These are phyloP conservation scores for Furcula furcula DNA, from an alignment of 2,888 invertebrate genomes.

Conservation along the genomic window DNA sequence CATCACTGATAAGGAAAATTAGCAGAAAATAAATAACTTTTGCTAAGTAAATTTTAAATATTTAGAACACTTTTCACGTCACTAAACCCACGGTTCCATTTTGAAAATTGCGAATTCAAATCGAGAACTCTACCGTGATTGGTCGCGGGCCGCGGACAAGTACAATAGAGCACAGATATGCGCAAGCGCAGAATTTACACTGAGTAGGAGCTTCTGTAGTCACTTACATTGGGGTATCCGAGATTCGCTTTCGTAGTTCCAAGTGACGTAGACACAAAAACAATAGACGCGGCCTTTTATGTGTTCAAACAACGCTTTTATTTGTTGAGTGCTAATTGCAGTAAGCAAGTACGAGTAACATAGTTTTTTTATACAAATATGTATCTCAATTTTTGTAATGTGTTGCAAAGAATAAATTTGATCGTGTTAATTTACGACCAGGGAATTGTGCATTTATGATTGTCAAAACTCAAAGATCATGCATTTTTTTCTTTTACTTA, in stretches of 20 bases:
- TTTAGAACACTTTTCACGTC: not conserved
- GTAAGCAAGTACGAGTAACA: too few species aligned
- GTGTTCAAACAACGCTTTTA: constrained; percentile 26
- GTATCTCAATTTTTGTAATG: too few species aligned
- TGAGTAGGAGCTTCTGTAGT: constrained; percentile 44
- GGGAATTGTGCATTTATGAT: too few species aligned
- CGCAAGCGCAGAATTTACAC: constrained; percentile 69
- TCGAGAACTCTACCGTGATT: constrained; percentile 33
- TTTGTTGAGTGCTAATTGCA: constrained; percentile 11
- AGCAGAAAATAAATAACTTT: too few species aligned
- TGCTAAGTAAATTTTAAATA: too few species aligned
- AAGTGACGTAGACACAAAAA: constrained; percentile 59
- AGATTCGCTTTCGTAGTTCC: constrained; percentile 73
- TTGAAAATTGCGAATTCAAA: constrained; percentile 13
- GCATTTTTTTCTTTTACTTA: too few species aligned
- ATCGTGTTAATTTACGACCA: too few species aligned
- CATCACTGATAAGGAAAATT: too few species aligned
- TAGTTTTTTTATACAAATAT: too few species aligned
- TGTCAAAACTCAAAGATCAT: too few species aligned
- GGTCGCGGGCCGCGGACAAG: constrained; percentile 26
- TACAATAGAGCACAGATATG: constrained; percentile 66
- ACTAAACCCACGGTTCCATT: constrained; percentile 4
- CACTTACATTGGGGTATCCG: constrained; percentile 60
- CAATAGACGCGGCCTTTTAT: constrained; percentile 53
- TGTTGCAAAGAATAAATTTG: too few species aligned